Evolutionary conservation across 2,888 invertebrate species (phyloP).

Genomic region (Melinopterus prodromus): DNA sequence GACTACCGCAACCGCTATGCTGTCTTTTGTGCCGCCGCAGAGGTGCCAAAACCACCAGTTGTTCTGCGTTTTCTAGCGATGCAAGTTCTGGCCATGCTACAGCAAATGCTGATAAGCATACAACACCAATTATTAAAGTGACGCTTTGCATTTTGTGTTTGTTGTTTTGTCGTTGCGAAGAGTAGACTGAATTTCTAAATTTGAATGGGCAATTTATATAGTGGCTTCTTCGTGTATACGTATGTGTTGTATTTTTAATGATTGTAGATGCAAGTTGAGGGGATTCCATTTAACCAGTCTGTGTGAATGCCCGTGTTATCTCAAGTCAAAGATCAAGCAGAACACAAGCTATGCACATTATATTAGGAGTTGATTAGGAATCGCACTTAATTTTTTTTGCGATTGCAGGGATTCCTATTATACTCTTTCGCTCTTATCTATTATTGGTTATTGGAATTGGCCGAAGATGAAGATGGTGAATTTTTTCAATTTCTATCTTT

Average conservation of each 20-base stretch:
- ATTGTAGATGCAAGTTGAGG: background rate
- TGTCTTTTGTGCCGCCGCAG: conserved; percentile 25
- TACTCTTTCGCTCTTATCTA: background rate
- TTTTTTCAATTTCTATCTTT: conserved; percentile 17
- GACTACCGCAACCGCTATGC: background rate
- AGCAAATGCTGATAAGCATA: conserved; percentile 6
- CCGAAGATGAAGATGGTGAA: conserved; percentile 15
- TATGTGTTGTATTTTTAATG: background rate
- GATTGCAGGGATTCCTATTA: background rate
- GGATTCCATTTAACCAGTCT: background rate
- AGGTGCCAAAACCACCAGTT: conserved; percentile 15
- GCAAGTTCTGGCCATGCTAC: conserved; percentile 6
- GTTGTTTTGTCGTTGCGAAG: background rate
- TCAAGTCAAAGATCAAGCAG: background rate
- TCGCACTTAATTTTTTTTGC: background rate
- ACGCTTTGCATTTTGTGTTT: conserved; percentile 9
- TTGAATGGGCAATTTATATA: background rate
- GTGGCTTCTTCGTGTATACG: too few species aligned
- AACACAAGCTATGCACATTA: background rate
- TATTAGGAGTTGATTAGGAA: background rate
- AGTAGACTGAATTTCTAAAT: background rate
- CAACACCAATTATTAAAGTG: conserved; percentile 1
- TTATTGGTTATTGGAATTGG: too few species aligned
- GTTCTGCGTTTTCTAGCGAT: background rate
- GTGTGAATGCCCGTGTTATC: background rate